These are phyloP conservation scores for Matsumurasca onukii DNA, from an alignment of 1,140 invertebrate genomes.

Conservation along the genomic window DNA sequence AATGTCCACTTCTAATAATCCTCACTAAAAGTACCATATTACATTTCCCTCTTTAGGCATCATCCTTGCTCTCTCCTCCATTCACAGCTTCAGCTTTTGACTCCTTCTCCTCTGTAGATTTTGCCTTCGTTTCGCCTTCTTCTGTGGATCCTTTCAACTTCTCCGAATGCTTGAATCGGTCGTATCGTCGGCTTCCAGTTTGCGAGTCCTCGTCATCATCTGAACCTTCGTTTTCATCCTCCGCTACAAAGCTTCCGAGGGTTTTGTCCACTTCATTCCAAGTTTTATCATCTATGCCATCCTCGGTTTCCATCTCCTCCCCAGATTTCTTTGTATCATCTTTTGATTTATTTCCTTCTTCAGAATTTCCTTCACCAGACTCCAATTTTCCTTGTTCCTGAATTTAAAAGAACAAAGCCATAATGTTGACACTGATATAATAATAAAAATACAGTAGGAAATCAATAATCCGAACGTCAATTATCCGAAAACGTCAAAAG, in stretches of 20 bases:
- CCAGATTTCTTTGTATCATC: slow-evolving; percentile 27
- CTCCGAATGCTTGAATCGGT: slow-evolving; percentile 33
- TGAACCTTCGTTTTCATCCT: slow-evolving; percentile 32
- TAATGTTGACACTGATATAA: too few relatives aligned
- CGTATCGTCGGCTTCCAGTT: slow-evolving; percentile 28
- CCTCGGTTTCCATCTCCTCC: slow-evolving; percentile 1
- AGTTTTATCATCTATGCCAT: slow-evolving; percentile 30
- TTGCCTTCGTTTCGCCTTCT: slow-evolving; percentile 2
- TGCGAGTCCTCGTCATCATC: slow-evolving; percentile 33
- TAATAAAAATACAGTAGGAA: too few relatives aligned
- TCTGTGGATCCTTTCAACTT: slow-evolving; percentile 18
- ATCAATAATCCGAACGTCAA: too few relatives aligned
- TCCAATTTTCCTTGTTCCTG: slow-evolving; percentile 8
- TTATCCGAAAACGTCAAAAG: too few relatives aligned
- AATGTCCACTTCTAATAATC: too few relatives aligned
- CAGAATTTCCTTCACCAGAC: too few relatives aligned
- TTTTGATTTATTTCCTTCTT: slow-evolving; percentile 15
- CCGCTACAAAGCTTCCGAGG: slow-evolving; percentile 31
- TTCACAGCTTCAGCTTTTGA: slow-evolving; percentile 3
- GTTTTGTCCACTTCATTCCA: slow-evolving; percentile 35
- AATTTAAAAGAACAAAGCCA: background rate
- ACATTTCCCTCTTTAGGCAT: too few relatives aligned
- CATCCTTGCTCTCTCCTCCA: background rate
- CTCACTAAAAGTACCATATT: too few relatives aligned
- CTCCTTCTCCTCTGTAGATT: slow-evolving; percentile 3